These are phyloP conservation scores for Pomatorhinus ruficollis DNA, from an alignment of 2,113 vertebrate species.

Conservation along the genomic window DNA sequence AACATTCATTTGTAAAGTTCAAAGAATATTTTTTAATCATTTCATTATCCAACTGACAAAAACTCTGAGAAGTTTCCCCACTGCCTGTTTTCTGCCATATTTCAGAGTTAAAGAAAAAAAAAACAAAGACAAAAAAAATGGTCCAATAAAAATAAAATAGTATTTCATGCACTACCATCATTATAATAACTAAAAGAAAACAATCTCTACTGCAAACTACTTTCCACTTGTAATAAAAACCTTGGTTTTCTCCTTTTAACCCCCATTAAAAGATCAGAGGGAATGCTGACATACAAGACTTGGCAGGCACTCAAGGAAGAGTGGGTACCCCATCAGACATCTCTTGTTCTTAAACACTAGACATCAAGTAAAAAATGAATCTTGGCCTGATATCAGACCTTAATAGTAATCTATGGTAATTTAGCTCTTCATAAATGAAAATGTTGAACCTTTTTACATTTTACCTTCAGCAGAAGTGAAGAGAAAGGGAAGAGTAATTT, in stretches of 20 bases:
- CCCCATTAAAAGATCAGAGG: slow-evolving; percentile 73
- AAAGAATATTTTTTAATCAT: slow-evolving; percentile 9
- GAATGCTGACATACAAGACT: slow-evolving; percentile 68
- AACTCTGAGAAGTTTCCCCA: neutral
- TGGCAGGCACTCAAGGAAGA: slow-evolving; percentile 64
- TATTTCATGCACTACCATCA: slow-evolving; percentile 39
- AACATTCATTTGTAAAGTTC: neutral
- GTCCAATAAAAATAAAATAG: slow-evolving; percentile 22
- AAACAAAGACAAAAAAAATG: neutral
- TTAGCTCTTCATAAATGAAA: slow-evolving; percentile 50
- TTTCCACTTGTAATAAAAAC: slow-evolving; percentile 57
- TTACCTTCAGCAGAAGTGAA: slow-evolving; percentile 24
- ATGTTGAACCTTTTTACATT: slow-evolving; percentile 26
- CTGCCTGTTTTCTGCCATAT: neutral
- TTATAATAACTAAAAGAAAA: slow-evolving; percentile 43
- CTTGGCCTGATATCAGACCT: slow-evolving; percentile 61
- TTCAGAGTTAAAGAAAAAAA: neutral
- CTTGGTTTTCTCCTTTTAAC: slow-evolving; percentile 68
- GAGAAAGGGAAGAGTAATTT: slow-evolving; percentile 26
- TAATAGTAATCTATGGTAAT: slow-evolving; percentile 55
- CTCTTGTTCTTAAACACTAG: slow-evolving; percentile 55
- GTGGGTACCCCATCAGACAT: slow-evolving; percentile 57
- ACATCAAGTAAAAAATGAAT: slow-evolving; percentile 60
- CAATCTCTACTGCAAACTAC: slow-evolving; percentile 40
- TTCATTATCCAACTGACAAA: neutral